phyloP scores from a whole-genome alignment of 2,113 vertebrate species.

The Aviceda subcristata region DNA sequence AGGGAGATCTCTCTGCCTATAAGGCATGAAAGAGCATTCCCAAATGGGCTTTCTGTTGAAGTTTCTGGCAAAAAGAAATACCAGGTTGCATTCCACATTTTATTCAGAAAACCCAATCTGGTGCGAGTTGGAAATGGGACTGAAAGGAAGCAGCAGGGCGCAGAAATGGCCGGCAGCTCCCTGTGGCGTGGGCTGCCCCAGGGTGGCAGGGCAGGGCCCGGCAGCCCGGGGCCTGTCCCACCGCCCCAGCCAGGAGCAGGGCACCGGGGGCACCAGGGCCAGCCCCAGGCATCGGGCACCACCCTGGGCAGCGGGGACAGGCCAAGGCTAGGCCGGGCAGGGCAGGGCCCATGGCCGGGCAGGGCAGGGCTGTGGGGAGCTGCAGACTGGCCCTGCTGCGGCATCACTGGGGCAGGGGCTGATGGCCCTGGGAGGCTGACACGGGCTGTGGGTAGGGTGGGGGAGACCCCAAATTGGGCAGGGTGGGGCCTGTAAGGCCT shows the following conservation, averaged over 20 bases:
- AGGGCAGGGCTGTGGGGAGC: not conserved
- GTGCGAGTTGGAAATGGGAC: not conserved
- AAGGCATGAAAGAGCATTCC: not conserved
- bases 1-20: not conserved
- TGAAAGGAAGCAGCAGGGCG: not conserved
- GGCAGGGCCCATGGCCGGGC: not conserved
- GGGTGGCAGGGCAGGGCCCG: not conserved
- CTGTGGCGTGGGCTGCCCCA: fast-evolving
- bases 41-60: not conserved
- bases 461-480: not conserved
- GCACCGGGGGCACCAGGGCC: fast-evolving
- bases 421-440: not conserved
- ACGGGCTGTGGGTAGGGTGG: not conserved
- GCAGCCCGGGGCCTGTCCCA: not conserved
- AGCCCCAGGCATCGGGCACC: not conserved
- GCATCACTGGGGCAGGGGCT: not conserved
- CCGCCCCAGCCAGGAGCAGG: not conserved
- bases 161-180: not conserved
- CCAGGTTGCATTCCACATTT: not conserved
- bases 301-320: not conserved
- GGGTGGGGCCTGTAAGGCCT: not conserved
- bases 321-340: not conserved
- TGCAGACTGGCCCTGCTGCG: not conserved
- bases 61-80: not conserved
- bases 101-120: not conserved